Conservation (phyloP, 2,113 vertebrate genomes). For the Todiramphus saurophagus region DNA sequence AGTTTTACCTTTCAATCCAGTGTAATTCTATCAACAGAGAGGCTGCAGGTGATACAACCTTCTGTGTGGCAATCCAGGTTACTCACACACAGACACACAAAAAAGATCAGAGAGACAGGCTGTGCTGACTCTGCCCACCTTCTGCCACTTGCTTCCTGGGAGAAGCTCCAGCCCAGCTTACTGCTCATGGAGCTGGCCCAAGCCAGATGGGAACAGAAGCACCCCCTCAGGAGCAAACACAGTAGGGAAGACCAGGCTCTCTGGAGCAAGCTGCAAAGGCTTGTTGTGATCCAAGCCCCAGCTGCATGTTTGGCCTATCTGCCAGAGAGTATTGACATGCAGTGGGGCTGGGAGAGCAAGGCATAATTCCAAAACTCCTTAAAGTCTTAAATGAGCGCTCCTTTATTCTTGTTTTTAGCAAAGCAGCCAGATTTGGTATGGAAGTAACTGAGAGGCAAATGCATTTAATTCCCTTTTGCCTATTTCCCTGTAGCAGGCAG, state of each 20-base stretch:
- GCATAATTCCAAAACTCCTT: neutral
- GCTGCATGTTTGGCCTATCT: neutral
- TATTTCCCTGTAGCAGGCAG: neutral
- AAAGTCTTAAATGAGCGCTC: neutral
- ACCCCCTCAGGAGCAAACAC: neutral
- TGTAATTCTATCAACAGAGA: neutral
- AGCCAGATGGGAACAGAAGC: neutral
- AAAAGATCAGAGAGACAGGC: neutral
- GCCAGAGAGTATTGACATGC: neutral
- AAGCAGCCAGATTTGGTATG: neutral
- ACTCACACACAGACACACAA: neutral
- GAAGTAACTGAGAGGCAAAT: neutral
- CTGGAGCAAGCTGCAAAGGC: neutral
- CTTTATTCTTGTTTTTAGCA: neutral
- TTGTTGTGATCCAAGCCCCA: neutral
- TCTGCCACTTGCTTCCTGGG: neutral
- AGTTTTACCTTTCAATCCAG: neutral
- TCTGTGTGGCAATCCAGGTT: neutral
- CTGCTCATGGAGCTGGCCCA: neutral
- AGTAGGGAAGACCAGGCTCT: accelerated
- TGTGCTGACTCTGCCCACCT: neutral
- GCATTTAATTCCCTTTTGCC: neutral
- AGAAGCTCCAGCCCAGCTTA: neutral
- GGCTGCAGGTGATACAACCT: neutral
- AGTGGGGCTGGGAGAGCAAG: neutral